A percentile compares a stretch with the other conserved stretches of the same genome.
phyloP scores from a whole-genome alignment of 2,113 vertebrate species.

The Crocuta crocuta region DNA sequence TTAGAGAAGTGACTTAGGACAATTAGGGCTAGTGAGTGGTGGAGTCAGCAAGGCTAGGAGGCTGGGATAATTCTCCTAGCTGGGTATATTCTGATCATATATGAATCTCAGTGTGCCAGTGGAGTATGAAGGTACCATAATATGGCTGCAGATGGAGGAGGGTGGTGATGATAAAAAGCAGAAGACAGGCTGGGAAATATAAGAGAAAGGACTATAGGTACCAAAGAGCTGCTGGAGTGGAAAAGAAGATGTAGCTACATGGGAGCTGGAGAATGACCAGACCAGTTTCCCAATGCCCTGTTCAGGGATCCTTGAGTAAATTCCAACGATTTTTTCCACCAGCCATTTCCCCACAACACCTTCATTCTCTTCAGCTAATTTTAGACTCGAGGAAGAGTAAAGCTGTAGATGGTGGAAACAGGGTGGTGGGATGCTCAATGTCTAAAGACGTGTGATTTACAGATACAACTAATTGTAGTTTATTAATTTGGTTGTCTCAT shows the following conservation, averaged over 20 bases:
- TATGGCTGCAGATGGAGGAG: background rate
- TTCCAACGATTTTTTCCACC: background rate
- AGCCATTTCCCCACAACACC: background rate
- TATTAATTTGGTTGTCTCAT: background rate
- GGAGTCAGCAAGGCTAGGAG: background rate
- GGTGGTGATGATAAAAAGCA: background rate
- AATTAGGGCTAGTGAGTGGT: background rate
- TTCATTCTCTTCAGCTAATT: background rate
- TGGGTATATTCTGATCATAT: background rate
- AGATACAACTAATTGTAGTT: background rate
- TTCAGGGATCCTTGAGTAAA: background rate
- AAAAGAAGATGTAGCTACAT: background rate
- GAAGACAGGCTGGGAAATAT: background rate
- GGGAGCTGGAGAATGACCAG: background rate
- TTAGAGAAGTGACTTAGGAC: background rate
- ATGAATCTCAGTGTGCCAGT: background rate
- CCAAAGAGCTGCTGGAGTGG: background rate
- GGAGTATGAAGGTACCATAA: background rate
- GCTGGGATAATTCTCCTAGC: background rate
- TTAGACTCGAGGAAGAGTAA: background rate
- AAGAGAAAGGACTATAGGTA: background rate
- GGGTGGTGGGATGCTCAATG: background rate
- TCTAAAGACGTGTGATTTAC: background rate
- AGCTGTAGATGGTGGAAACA: background rate
- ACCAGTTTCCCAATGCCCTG: background rate